A percentile compares a stretch with the other conserved stretches of the same genome.
Conservation (phyloP, 2,797 vertebrate genomes). For the Tokudaia tokunoshimensis region DNA sequence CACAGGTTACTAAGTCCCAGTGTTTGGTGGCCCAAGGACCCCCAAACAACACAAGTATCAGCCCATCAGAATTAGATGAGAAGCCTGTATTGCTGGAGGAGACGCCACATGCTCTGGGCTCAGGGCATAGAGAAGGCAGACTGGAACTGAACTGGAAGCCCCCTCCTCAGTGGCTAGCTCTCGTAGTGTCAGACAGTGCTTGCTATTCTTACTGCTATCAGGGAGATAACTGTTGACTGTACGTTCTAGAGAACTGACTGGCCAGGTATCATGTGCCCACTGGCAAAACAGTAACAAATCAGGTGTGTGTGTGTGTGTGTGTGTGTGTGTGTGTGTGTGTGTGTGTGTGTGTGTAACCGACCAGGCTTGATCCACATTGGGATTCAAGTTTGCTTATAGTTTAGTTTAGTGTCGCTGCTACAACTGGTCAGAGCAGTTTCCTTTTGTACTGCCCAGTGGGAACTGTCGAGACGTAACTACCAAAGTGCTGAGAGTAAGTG, state of each 20-base stretch:
- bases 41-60: background rate
- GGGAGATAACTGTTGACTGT: background rate
- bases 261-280: background rate
- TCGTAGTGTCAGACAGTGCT: background rate
- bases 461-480: background rate
- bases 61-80: background rate
- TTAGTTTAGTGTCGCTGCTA: background rate
- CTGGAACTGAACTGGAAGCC: background rate
- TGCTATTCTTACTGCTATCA: too few relatives aligned
- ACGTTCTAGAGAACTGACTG: background rate
- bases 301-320: too few relatives aligned
- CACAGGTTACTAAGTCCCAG: background rate
- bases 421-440: background rate
- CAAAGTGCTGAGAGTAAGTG: background rate
- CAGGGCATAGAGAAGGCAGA: background rate
- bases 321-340: too few relatives aligned
- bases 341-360: background rate
- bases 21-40: background rate
- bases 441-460: background rate
- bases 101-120: background rate
- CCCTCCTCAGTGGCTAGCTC: background rate
- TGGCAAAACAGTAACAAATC: background rate
- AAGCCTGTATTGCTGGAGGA: background rate
- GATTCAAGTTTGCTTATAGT: background rate
- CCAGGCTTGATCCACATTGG: background rate